Percentiles rank a stretch among this genome's conserved stretches.
Conservation (phyloP, 2,888 invertebrate genomes). For the Microdon myrmicae region DNA sequence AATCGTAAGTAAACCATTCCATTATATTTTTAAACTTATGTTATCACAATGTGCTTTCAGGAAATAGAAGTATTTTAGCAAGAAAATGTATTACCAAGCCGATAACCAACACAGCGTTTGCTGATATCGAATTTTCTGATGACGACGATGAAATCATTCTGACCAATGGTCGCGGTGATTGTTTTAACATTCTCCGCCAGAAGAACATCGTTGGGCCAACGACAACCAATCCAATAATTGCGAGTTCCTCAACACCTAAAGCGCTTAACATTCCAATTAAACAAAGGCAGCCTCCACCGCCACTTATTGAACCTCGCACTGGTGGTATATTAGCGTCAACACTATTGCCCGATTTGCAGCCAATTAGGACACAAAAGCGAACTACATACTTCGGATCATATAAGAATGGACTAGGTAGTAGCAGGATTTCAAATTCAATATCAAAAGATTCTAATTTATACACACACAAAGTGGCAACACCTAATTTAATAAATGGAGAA, state of each 20-base stretch:
- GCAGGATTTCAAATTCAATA: conserved; percentile 34
- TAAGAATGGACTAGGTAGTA: conserved; percentile 37
- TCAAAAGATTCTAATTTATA: conserved; percentile 40
- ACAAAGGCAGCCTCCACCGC: conserved; percentile 54
- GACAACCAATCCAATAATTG: conserved; percentile 3
- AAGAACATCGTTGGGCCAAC: conserved; percentile 5
- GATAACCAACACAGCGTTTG: conserved; percentile 53
- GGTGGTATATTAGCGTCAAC: conserved; percentile 55
- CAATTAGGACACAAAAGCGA: conserved; percentile 30
- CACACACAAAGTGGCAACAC: conserved; percentile 14
- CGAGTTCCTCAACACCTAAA: conserved; percentile 27
- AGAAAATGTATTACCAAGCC: conserved; percentile 54
- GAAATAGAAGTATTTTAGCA: no score
- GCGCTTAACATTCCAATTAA: conserved; percentile 56
- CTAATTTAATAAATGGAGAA: conserved; percentile 24
- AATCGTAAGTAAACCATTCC: no score
- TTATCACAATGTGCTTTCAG: no score
- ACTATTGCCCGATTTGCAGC: conserved; percentile 50
- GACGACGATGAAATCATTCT: conserved; percentile 56
- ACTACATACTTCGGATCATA: conserved; percentile 49
- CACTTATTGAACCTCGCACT: conserved; percentile 55
- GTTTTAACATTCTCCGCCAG: conserved; percentile 14
- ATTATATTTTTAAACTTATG: no score
- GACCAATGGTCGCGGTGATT: conserved; percentile 22
- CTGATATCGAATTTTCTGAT: conserved; percentile 62